Conservation (phyloP, 2,113 vertebrate species). For the Pituophis catenifer region DNA sequence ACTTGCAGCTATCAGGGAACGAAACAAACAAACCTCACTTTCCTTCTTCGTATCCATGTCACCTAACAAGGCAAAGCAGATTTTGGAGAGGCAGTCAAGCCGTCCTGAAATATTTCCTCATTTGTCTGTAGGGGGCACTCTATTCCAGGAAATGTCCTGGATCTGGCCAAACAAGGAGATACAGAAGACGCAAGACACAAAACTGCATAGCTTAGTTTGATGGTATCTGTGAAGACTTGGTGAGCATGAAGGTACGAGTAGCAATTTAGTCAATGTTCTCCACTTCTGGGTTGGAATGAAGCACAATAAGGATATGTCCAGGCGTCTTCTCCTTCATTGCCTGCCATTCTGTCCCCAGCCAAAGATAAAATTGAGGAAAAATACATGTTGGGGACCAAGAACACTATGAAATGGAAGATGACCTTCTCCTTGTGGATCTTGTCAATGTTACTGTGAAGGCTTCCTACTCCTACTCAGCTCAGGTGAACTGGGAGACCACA, state of each 20-base stretch:
- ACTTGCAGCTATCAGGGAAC: constrained; percentile 12
- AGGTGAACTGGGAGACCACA: too few relatives aligned
- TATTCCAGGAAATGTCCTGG: background rate
- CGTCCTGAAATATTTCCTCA: background rate
- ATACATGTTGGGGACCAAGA: background rate
- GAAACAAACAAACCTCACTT: constrained; percentile 39
- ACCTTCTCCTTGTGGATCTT: background rate
- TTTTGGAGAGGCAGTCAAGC: background rate
- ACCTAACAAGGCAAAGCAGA: constrained; percentile 24
- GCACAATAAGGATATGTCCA: background rate
- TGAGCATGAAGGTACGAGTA: background rate
- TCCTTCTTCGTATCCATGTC: constrained; percentile 40
- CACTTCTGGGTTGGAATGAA: background rate
- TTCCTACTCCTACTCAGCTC: too few relatives aligned
- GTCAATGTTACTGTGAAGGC: background rate
- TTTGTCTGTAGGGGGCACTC: constrained; percentile 16
- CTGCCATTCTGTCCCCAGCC: background rate
- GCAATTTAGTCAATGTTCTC: background rate
- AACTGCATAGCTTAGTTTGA: too few relatives aligned
- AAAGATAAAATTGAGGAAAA: background rate
- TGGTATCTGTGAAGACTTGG: background rate
- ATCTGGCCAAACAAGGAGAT: background rate
- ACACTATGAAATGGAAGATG: background rate
- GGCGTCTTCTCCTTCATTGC: background rate
- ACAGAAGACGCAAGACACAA: background rate